Evolutionary conservation across 92 coral and sea anemone genomes (phyloP).

Genomic region (Isaurus tuberculatus): DNA sequence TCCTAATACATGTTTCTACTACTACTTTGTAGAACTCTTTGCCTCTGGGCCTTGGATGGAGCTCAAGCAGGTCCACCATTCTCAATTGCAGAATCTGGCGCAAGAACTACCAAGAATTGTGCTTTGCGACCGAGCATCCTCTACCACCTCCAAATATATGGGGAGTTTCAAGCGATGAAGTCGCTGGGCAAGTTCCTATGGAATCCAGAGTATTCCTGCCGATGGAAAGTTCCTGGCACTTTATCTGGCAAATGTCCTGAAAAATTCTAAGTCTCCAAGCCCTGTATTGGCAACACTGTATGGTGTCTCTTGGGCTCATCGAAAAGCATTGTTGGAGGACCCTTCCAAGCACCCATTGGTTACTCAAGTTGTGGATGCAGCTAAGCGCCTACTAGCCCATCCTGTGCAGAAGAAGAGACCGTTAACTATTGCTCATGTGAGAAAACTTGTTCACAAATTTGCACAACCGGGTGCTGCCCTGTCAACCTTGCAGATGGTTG

Average conservation of each 20-base stretch:
- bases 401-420: conserved; percentile 13
- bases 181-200: conserved; percentile 42
- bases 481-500: background rate
- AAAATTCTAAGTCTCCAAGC: conserved; percentile 7
- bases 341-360: conserved; percentile 12
- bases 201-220: background rate
- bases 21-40: conserved; percentile 24
- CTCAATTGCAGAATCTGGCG: conserved; percentile 29
- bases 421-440: conserved; percentile 5
- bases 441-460: conserved; percentile 14
- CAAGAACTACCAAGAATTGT: conserved; percentile 25
- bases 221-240: conserved; percentile 10
- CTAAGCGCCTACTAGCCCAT: conserved; percentile 33
- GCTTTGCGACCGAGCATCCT: conserved; percentile 34
- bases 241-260: conserved; percentile 23
- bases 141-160: conserved; percentile 24
- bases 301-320: conserved; percentile 44
- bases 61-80: background rate
- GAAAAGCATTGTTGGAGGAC: conserved; percentile 19
- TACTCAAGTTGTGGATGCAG: conserved; percentile 22
- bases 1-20: too few species aligned
- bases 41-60: conserved; percentile 27
- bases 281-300: conserved; percentile 12
- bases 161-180: conserved; percentile 25
- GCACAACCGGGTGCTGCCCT: background rate